Percentiles rank a stretch among this genome's conserved stretches.
Evolutionary conservation across 2,888 invertebrate species (phyloP).

Genomic region (Pachycephus smyrnensis): DNA sequence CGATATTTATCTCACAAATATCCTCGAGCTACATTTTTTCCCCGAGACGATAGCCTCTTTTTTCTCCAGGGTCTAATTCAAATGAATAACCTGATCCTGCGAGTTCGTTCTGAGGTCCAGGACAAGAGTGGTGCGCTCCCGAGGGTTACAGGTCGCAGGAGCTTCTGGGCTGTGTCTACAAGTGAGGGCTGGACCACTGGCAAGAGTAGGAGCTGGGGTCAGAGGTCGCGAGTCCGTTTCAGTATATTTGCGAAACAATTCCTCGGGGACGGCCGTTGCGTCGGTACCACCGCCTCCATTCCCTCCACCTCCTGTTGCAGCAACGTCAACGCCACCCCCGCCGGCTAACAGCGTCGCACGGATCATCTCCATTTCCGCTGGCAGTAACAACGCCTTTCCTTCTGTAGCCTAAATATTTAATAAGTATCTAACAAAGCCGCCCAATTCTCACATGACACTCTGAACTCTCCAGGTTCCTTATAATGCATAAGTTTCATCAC

Average conservation of each 20-base stretch:
- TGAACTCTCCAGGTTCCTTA: background rate
- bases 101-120: constrained; percentile 61
- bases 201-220: constrained; percentile 83
- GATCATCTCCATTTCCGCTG: constrained; percentile 60
- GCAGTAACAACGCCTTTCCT: constrained; percentile 56
- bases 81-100: constrained; percentile 37
- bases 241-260: constrained; percentile 74
- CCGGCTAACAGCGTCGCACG: constrained; percentile 48
- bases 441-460: background rate
- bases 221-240: constrained; percentile 87
- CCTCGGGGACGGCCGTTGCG: constrained; percentile 52
- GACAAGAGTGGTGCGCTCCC: constrained; percentile 63
- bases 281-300: background rate
- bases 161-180: constrained; percentile 44
- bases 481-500: constrained; percentile 61
- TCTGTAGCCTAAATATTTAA: constrained; percentile 51
- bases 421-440: background rate
- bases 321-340: constrained; percentile 25
- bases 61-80: background rate
- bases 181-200: constrained; percentile 68
- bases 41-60: background rate
- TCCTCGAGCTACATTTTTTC: background rate
- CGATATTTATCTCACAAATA: no score
- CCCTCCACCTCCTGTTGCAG: background rate
- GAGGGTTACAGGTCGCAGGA: constrained; percentile 44